These are phyloP conservation scores for Stenolophus ochropezus DNA, from an alignment of 2,888 invertebrate species.

Conservation along the genomic window DNA sequence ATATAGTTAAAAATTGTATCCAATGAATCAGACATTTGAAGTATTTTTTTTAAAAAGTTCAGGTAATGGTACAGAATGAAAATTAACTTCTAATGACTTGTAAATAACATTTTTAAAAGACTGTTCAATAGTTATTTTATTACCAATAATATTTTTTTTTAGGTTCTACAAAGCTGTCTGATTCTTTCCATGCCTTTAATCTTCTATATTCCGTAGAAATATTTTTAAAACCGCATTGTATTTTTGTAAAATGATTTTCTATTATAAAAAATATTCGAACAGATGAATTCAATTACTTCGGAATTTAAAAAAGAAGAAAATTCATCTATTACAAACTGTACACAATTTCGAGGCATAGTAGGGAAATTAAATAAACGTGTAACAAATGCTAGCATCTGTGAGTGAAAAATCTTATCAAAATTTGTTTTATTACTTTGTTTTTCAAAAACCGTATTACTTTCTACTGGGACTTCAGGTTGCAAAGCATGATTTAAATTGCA, in stretches of 20 bases:
- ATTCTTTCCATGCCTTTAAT: too few species aligned
- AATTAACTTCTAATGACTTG: background rate
- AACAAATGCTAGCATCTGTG: background rate
- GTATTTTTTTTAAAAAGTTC: background rate
- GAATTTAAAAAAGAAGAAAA: too few species aligned
- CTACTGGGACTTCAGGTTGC: background rate
- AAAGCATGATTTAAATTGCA: background rate
- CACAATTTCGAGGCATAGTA: constrained; percentile 2
- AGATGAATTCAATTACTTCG: too few species aligned
- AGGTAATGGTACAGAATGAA: background rate
- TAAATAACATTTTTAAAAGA: background rate
- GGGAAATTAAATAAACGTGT: background rate
- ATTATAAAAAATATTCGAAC: too few species aligned
- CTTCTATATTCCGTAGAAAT: too few species aligned
- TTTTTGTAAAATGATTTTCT: too few species aligned
- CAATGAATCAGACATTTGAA: background rate
- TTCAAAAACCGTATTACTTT: background rate
- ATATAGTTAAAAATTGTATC: background rate
- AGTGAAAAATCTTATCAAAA: background rate
- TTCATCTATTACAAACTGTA: too few species aligned
- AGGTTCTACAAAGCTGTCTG: too few species aligned
- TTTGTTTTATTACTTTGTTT: background rate
- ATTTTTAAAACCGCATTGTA: too few species aligned
- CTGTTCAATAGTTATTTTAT: background rate
- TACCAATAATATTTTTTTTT: too few species aligned